phyloP scores from a whole-genome alignment of 2,888 invertebrate genomes.

The Hermaeophaga mercurialis region DNA sequence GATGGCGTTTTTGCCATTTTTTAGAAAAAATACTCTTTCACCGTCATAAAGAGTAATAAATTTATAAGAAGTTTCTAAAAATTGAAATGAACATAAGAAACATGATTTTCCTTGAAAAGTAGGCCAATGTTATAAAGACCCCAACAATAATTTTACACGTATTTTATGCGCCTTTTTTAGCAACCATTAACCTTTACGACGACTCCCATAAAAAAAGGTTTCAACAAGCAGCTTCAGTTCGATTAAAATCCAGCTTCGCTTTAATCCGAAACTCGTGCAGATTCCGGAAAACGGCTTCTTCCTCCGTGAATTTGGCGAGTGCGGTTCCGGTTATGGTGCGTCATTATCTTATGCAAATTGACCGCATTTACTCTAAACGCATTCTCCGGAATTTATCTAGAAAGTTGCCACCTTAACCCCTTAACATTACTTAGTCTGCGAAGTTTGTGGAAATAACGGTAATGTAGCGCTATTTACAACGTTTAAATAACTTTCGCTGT shows the following conservation, averaged over 20 bases:
- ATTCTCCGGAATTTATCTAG: conserved; percentile 30
- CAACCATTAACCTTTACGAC: no score
- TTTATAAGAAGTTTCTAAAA: no score
- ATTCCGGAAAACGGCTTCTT: conserved; percentile 1
- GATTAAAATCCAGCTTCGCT: conserved; percentile 1
- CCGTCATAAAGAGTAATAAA: no score
- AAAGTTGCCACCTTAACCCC: conserved; percentile 32
- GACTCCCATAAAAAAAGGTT: background rate
- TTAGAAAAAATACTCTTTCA: no score
- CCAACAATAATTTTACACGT: no score
- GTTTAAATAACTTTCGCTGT: conserved; percentile 27
- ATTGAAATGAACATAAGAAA: no score
- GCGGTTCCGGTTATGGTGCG: conserved; percentile 32
- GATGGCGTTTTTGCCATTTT: no score
- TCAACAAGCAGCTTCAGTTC: background rate
- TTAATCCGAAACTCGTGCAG: background rate
- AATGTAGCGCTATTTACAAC: conserved; percentile 37
- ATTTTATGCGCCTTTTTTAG: no score
- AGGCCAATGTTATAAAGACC: no score
- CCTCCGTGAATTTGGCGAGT: background rate
- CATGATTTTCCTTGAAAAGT: no score
- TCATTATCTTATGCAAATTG: conserved; percentile 44
- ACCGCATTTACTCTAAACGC: conserved; percentile 40
- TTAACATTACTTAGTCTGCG: conserved; percentile 41
- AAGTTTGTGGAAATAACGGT: conserved; percentile 39